Conservation (phyloP, 2,888 invertebrate genomes). For the Spisula subtruncata region DNA sequence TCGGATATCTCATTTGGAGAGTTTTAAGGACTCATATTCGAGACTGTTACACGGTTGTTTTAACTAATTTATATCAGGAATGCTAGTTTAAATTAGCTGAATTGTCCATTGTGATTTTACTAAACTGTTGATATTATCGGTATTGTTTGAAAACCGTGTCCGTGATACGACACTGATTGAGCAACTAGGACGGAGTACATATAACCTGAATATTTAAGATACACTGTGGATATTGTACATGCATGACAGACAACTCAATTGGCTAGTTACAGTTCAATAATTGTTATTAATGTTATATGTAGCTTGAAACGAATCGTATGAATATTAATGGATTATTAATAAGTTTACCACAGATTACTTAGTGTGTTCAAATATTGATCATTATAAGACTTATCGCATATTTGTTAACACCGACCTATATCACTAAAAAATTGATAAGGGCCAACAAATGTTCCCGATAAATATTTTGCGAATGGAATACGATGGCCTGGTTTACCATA, state of each 20-base stretch:
- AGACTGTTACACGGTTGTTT: too few relatives aligned
- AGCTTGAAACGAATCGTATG: neutral
- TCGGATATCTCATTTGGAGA: too few relatives aligned
- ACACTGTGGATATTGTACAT: neutral
- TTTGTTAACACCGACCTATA: conserved; percentile 18
- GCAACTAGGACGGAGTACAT: neutral
- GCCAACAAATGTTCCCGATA: too few relatives aligned
- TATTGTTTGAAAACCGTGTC: too few relatives aligned
- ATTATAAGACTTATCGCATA: conserved; percentile 9
- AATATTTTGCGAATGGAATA: too few relatives aligned
- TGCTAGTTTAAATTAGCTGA: too few relatives aligned
- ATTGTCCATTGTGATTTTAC: too few relatives aligned
- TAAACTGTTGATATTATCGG: too few relatives aligned
- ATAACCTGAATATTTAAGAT: neutral
- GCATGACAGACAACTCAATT: neutral
- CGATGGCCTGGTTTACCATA: too few relatives aligned
- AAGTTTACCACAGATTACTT: conserved; percentile 7
- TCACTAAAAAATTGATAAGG: neutral
- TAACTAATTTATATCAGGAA: too few relatives aligned
- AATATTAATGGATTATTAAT: neutral
- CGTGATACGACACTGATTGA: neutral
- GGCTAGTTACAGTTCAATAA: neutral
- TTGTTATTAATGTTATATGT: neutral
- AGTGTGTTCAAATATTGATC: neutral
- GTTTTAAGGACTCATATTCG: too few relatives aligned